Evolutionary conservation across 2,888 invertebrate genomes (phyloP).

Genomic region (Ectemnius lituratus): DNA sequence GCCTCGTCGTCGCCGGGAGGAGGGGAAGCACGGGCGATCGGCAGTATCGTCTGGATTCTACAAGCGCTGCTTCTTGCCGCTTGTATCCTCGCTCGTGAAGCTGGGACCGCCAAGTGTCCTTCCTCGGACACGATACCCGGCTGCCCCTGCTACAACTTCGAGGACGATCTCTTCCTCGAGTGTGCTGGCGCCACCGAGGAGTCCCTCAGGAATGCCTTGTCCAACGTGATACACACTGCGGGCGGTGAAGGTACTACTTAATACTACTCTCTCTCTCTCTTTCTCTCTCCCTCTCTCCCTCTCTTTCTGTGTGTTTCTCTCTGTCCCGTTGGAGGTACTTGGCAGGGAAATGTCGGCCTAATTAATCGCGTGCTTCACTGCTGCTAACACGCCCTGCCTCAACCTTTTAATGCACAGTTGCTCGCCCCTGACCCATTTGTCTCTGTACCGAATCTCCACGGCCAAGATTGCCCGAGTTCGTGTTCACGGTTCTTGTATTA

Average conservation of each 20-base stretch:
- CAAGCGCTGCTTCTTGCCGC: slow-evolving; percentile 69
- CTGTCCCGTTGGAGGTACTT: no score
- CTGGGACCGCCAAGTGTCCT: slow-evolving; percentile 82
- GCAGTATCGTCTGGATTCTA: slow-evolving; percentile 57
- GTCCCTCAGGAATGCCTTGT: slow-evolving; percentile 86
- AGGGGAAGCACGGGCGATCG: slow-evolving; percentile 47
- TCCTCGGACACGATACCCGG: slow-evolving; percentile 87
- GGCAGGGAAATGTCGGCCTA: no score
- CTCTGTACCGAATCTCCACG: neutral
- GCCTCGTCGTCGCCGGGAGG: slow-evolving; percentile 61
- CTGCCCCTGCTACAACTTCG: slow-evolving; percentile 95
- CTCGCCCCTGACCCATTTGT: no score
- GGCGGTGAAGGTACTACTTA: slow-evolving; percentile 63
- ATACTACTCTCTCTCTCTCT: no score
- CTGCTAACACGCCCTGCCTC: no score
- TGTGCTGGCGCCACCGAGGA: slow-evolving; percentile 90
- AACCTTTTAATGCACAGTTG: no score
- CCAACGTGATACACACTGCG: slow-evolving; percentile 80
- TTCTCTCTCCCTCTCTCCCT: no score
- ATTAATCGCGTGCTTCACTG: no score
- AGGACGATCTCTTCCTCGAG: slow-evolving; percentile 93
- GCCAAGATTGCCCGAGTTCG: neutral
- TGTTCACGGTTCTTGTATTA: no score
- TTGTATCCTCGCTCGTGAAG: slow-evolving; percentile 70
- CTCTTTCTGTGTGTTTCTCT: no score